A percentile compares a stretch with the other conserved stretches of the same genome.
These are phyloP conservation scores for Gobiocypris rarus DNA, from an alignment of 2,113 vertebrate genomes.

Conservation along the genomic window DNA sequence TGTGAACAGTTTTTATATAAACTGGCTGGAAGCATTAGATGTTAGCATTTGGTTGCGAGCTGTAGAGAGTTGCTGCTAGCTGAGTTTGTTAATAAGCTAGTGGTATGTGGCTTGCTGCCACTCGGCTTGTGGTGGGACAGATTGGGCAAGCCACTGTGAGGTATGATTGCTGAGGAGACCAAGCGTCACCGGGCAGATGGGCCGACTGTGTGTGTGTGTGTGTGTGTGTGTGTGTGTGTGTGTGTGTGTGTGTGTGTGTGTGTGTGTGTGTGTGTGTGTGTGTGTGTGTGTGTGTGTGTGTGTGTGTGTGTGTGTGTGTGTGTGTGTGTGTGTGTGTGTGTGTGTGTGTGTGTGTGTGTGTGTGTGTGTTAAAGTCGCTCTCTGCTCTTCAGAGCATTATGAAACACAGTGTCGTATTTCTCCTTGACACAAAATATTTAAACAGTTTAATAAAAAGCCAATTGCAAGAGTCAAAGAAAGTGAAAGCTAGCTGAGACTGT, in stretches of 20 bases:
- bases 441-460: neutral
- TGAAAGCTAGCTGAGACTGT: neutral
- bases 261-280: conserved; percentile 33
- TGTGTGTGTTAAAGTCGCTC: neutral
- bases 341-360: conserved; percentile 60
- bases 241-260: conserved; percentile 33
- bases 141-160: conserved; percentile 74
- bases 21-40: conserved; percentile 12
- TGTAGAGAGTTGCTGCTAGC: conserved; percentile 52
- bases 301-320: conserved; percentile 33
- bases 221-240: conserved; percentile 33
- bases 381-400: neutral
- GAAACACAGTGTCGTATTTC: neutral
- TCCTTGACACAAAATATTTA: conserved; percentile 1
- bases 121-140: conserved; percentile 77
- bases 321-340: conserved; percentile 33
- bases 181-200: conserved; percentile 77
- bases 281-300: conserved; percentile 33
- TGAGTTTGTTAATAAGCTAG: conserved; percentile 60
- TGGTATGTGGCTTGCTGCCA: conserved; percentile 63
- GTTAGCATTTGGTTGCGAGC: conserved; percentile 22
- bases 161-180: conserved; percentile 75
- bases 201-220: conserved; percentile 69
- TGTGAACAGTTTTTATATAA: neutral
- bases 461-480: neutral